phyloP scores from a whole-genome alignment of 2,888 invertebrate species.

The Aleiodes alternator region DNA sequence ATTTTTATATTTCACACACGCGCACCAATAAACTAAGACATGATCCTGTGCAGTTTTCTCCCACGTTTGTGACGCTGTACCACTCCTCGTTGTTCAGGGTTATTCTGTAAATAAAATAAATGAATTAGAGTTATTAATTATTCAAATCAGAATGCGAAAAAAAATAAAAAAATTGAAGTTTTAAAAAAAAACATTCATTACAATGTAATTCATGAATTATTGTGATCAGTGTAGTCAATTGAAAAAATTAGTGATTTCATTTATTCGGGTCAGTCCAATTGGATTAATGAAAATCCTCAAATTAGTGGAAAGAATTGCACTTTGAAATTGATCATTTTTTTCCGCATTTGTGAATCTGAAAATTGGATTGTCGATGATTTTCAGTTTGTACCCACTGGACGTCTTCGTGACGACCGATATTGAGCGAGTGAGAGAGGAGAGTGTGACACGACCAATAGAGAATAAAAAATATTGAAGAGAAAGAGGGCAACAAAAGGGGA shows the following conservation, averaged over 20 bases:
- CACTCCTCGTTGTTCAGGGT: conserved; percentile 40
- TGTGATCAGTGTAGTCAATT: too few relatives aligned
- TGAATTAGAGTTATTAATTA: conserved; percentile 8
- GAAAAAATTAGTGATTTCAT: too few relatives aligned
- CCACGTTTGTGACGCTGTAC: conserved; percentile 38
- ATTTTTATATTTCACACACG: conserved; percentile 47
- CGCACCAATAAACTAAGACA: conserved; percentile 49
- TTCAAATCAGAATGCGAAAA: background rate
- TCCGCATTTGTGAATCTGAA: background rate
- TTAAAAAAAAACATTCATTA: too few relatives aligned
- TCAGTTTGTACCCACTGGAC: background rate
- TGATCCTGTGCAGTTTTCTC: conserved; percentile 40
- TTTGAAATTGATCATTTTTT: background rate
- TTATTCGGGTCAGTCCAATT: background rate
- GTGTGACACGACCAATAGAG: background rate
- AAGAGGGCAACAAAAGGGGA: conserved; percentile 12
- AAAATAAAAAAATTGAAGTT: too few relatives aligned
- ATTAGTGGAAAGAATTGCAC: background rate
- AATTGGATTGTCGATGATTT: background rate
- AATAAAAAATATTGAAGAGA: conserved; percentile 22
- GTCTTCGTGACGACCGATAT: background rate
- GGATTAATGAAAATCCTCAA: background rate
- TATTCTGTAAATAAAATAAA: conserved; percentile 47
- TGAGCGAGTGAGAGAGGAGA: conserved; percentile 17
- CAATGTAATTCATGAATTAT: too few relatives aligned